phyloP scores from a whole-genome alignment of 2,888 invertebrate species.

The Lasioglossum pauxillum region DNA sequence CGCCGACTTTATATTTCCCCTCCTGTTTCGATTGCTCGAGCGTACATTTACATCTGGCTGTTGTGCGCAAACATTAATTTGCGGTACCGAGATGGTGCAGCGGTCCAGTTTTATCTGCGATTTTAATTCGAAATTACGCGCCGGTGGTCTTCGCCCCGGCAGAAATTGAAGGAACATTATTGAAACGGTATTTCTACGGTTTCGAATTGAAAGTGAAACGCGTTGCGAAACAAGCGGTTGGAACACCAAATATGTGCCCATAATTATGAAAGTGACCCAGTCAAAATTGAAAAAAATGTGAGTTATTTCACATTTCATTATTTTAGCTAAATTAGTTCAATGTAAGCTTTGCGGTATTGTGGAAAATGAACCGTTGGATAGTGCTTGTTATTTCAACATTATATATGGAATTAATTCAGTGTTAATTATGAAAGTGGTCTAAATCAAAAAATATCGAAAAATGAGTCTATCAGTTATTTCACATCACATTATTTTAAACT shows the following conservation, averaged over 20 bases:
- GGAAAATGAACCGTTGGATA: too few species aligned
- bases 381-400: too few species aligned
- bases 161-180: constrained; percentile 7
- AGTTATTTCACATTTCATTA: too few species aligned
- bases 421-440: too few species aligned
- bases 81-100: not conserved
- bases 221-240: not conserved
- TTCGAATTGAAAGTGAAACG: not conserved
- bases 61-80: constrained; percentile 41
- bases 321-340: too few species aligned
- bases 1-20: constrained; percentile 34
- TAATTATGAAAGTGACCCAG: too few species aligned
- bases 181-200: not conserved
- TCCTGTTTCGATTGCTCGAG: constrained; percentile 39
- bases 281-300: too few species aligned
- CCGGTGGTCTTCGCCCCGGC: not conserved
- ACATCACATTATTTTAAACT: too few species aligned
- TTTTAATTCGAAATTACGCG: constrained; percentile 20
- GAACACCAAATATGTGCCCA: not conserved
- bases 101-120: constrained; percentile 18
- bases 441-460: too few species aligned
- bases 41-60: constrained; percentile 23
- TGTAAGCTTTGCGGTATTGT: too few species aligned
- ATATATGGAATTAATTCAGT: too few species aligned
- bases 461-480: too few species aligned